Base-by-base conservation (phyloP, 2,113 vertebrate genomes). In the Tympanuchus pallidicinctus region DNA sequence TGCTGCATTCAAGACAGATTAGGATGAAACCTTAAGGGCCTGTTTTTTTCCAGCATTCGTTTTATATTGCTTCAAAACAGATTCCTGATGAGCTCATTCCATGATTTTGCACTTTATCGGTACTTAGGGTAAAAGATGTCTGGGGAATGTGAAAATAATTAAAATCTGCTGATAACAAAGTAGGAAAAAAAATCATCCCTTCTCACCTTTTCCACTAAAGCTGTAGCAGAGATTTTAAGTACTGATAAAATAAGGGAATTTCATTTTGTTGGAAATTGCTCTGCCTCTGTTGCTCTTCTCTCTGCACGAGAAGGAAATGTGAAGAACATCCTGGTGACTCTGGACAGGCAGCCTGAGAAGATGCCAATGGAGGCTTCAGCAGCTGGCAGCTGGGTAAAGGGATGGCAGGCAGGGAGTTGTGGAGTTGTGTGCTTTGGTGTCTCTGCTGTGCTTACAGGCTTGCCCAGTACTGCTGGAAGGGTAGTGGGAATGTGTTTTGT, bases 1-100 rank as follows among this genome's bases (percentile, higher is more conserved):
- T 82, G 36, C 43, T 78, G 56, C 74, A 52, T 67, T 92, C 56
- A 83, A 88, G 73, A 83, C 25, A 83, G 79, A 95, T 92, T 95
- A 82, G 6, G 52, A 67, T 50, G 30, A 67, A 73, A 79, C 42
- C n/a, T 89, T 82, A 92, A 95, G 43, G 43, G 32, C 3, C 22
- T 92, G 11, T 8, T 91, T 21, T 21, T 96, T 86, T 93, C 40
- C 57, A 93, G 10, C 34, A 27, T 93, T 92, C 70, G 6, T 92
- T 57, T 67, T 82, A 38, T 36, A 84, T 79, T 86, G 16, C 63
- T 90, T 88, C 50, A 66, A 92, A 90, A 54, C 22, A 91, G n/a
- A 57, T 85, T 93, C 50, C 40, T 71, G 56, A 94, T 0, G 11
- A 80, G 27, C 11, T 92, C 9, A 30, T 72, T 84, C 43, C 30